Evolutionary conservation across 2,888 invertebrate species (phyloP), one percentile per base, ranked within the genome.

Genomic region (Ganaspis brasiliensis): DNA sequence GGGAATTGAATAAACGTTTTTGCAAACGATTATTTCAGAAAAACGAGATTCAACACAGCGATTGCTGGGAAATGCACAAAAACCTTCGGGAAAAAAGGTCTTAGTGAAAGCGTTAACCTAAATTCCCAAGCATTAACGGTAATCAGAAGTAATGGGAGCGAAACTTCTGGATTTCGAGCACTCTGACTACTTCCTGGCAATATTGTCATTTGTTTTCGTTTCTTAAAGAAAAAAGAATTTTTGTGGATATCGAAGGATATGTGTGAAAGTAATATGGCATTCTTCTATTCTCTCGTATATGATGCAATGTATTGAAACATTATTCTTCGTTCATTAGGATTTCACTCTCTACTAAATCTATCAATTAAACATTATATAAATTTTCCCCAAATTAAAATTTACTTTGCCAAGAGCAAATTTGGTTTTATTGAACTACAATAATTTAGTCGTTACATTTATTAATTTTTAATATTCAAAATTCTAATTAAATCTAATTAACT

Each of bases 141-240:
- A 49, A 45, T 45, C 45, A 45, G 40, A 67, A 67, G 67, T 67
- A 67, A 67, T 67, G 67, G 67, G 45, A n/a, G 40, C 14, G 9
- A 59, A 59, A 31, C 26, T 6, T 9, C 2, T 10, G 9, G 59
- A 31, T 59, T 31, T 31, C 16, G 31, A 10, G 24, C 9, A 67
- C n/a, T 67, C 45, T 14, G 16, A 45, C 45, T 16, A 26, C 45
- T 67, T 67, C 24, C 3, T 26, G 24, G 45, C 26, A 26, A 67
- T 24, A 67, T 45, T 10, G 45, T 49, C 67, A 67, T 67, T 67
- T 67, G 67, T 67, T 67, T 45, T 67, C 67, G 45, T 49, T 67
- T 67, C 4, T 24, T 21, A 37, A 14, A 14, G 26, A 67, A 67
- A 45, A 49, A 67, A 49, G 45, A 45, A 45, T 21, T 26, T 40